phyloP scores from a whole-genome alignment of 2,113 vertebrate species.

The Fulmarus glacialis region DNA sequence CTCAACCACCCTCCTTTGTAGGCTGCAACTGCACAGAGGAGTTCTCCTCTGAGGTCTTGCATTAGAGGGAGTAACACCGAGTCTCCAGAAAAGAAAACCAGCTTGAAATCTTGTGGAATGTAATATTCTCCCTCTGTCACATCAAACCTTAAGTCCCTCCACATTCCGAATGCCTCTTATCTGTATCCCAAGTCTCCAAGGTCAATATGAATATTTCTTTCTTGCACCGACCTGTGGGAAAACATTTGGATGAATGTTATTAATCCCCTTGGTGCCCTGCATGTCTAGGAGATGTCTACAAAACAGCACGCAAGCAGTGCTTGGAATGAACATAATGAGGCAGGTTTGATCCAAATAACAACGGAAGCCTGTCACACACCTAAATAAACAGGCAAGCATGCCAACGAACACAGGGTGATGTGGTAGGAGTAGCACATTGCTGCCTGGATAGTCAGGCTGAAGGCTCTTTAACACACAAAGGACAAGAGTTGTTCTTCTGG shows the following conservation, averaged over 20 bases:
- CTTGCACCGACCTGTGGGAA: neutral
- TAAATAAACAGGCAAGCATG: conserved; percentile 70
- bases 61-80: neutral
- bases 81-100: neutral
- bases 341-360: conserved; percentile 61
- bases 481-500: neutral
- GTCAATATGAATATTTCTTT: neutral
- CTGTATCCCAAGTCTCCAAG: neutral
- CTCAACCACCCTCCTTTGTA: neutral
- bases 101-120: neutral
- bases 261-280: conserved; percentile 52
- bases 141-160: neutral
- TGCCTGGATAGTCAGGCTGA: conserved; percentile 4
- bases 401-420: conserved; percentile 65
- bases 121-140: neutral
- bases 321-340: conserved; percentile 60
- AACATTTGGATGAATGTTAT: conserved; percentile 40
- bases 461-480: neutral
- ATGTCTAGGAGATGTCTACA: conserved; percentile 50
- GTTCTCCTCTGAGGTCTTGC: neutral
- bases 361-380: conserved; percentile 68
- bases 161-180: neutral
- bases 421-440: neutral
- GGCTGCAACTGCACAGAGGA: neutral
- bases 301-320: conserved; percentile 38